These are phyloP conservation scores for Plodia interpunctella DNA, from an alignment of 1,140 invertebrate species.

Conservation along the genomic window DNA sequence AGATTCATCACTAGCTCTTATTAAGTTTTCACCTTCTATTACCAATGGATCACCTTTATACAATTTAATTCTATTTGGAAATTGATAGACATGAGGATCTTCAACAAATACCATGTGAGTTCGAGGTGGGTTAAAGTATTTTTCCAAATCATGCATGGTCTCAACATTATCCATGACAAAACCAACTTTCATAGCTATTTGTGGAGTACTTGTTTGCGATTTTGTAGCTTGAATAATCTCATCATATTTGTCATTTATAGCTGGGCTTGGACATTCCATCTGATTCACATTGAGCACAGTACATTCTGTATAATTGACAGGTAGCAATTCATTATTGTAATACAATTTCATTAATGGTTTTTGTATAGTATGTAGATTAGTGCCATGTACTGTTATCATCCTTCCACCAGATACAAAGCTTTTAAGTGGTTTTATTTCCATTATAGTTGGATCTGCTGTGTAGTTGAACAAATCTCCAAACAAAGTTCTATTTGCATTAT, in stretches of 20 bases:
- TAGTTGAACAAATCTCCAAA: slow-evolving; percentile 94
- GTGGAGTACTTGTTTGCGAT: slow-evolving; percentile 71
- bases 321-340: slow-evolving; percentile 81
- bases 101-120: slow-evolving; percentile 92
- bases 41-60: slow-evolving; percentile 97
- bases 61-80: slow-evolving; percentile 90
- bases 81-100: slow-evolving; percentile 94
- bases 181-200: slow-evolving; percentile 85
- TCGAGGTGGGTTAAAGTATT: slow-evolving; percentile 88
- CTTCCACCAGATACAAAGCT: slow-evolving; percentile 95
- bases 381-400: slow-evolving; percentile 94
- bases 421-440: slow-evolving; percentile 92
- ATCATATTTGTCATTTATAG: slow-evolving; percentile 81
- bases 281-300: slow-evolving; percentile 90
- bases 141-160: slow-evolving; percentile 90
- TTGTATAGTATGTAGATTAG: slow-evolving; percentile 93
- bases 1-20: slow-evolving; percentile 92
- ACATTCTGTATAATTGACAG: slow-evolving; percentile 90
- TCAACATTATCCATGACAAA: slow-evolving; percentile 98
- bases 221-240: slow-evolving; percentile 74
- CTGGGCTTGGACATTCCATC: slow-evolving; percentile 97
- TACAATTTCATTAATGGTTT: slow-evolving; percentile 93
- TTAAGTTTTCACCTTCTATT: slow-evolving; percentile 95
- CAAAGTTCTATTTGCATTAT: slow-evolving; percentile 82
- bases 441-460: slow-evolving; percentile 94